A percentile compares a stretch with the other conserved stretches of the same genome.
phyloP scores from a whole-genome alignment of 2,797 vertebrate genomes.

The Sebastes vulpes region DNA sequence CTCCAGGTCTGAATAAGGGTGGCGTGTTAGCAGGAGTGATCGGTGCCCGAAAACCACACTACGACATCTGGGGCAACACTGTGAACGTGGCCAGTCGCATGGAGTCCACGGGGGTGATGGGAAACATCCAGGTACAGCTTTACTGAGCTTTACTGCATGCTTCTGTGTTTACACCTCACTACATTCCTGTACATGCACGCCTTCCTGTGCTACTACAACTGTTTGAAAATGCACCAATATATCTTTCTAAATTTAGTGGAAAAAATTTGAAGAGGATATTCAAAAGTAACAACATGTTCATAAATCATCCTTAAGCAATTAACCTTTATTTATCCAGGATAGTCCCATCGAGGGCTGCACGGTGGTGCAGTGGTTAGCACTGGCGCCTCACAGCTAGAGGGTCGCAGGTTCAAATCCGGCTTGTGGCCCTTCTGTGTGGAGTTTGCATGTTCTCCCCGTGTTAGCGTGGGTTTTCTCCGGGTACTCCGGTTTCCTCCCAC shows the following conservation, averaged over 20 bases:
- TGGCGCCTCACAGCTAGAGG: too few relatives aligned
- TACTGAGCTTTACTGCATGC: neutral
- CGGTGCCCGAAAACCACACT: conserved; percentile 96
- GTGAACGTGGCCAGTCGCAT: conserved; percentile 98
- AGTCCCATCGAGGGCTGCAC: too few relatives aligned
- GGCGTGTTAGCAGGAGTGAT: conserved; percentile 95
- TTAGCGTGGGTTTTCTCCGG: too few relatives aligned
- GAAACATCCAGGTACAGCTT: conserved; percentile 93
- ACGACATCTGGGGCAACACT: conserved; percentile 98
- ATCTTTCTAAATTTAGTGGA: neutral
- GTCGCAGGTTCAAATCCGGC: too few relatives aligned
- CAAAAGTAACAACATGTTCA: neutral
- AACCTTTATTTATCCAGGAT: too few relatives aligned
- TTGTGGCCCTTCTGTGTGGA: too few relatives aligned
- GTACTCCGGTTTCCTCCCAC: too few relatives aligned
- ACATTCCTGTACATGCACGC: too few relatives aligned
- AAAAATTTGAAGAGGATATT: neutral
- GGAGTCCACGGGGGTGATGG: conserved; percentile 98
- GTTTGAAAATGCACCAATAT: neutral
- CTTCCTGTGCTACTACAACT: neutral
- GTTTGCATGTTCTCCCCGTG: too few relatives aligned
- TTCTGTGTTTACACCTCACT: too few relatives aligned
- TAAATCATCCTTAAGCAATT: neutral
- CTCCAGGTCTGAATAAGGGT: conserved; percentile 95
- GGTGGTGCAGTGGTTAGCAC: too few relatives aligned